phyloP scores from a whole-genome alignment of 2,113 vertebrate species.

The Malurus elegans region DNA sequence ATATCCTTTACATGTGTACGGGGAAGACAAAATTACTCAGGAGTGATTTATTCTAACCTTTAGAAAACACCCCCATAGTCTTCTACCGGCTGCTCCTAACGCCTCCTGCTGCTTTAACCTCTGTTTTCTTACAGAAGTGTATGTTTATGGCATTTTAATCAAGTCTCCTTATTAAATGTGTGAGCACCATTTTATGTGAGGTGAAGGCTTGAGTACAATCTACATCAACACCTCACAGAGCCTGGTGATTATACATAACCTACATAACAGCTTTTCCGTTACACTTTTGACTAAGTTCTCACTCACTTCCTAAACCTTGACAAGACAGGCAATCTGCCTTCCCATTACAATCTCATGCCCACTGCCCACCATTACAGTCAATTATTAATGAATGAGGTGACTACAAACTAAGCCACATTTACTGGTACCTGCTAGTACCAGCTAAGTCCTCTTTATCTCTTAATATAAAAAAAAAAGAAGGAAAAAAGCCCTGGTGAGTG shows the following conservation, averaged over 20 bases:
- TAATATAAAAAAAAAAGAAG: background rate
- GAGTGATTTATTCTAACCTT: background rate
- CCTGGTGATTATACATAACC: constrained; percentile 16
- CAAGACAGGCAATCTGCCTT: constrained; percentile 3
- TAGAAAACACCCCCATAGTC: background rate
- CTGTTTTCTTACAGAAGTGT: background rate
- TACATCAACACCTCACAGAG: constrained; percentile 38
- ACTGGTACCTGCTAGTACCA: constrained; percentile 46
- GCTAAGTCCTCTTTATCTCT: constrained; percentile 26
- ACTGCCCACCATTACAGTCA: background rate
- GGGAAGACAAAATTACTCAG: background rate
- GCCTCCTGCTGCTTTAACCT: background rate
- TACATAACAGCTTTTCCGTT: constrained; percentile 58
- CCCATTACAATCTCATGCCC: background rate
- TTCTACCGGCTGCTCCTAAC: background rate
- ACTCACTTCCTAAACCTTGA: constrained; percentile 12
- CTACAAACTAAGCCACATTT: background rate
- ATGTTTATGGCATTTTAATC: constrained; percentile 43
- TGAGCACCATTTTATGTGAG: constrained; percentile 8
- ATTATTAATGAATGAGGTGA: background rate
- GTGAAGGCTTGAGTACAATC: background rate
- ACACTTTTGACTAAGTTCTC: constrained; percentile 27
- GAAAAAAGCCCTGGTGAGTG: background rate
- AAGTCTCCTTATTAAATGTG: constrained; percentile 30
- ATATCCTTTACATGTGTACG: background rate